Base-by-base conservation (phyloP, 2,888 invertebrate genomes). In the Spodoptera littoralis region DNA sequence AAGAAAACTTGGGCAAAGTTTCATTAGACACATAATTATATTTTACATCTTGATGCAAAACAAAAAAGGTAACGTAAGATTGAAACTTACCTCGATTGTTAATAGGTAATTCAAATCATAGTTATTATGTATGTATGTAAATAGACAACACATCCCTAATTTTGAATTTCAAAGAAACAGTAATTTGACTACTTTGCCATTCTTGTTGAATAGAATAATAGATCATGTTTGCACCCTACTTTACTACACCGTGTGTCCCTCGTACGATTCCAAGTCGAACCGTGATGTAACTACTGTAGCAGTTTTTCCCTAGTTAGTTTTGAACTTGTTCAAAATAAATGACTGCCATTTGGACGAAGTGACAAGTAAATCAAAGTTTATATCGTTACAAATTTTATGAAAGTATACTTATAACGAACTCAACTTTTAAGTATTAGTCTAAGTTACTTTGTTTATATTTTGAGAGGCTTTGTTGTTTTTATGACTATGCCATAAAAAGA, bases 251-350 rank as follows among this genome's bases (percentile, higher is more conserved):
- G 77, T 81, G 61, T 81, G 79, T 76, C 80, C 44, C 65, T 13
- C 47, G 12, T 41, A 60, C 46, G 65, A 78, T 60, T 76, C 50
- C 79, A 79, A 73, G 80, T 80, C 77, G 74, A 73, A 79, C 78
- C 85, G 87, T 89, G 88, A 86, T 87, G 83, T 85, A 86, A 88
- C 89, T 88, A 85, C 84, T 81, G 79, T 84, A 85, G 80, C 85
- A 87, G 85, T 88, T 87, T 87, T 86, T 83, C 83, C 86, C 81
- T 82, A 88, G 88, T 89, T 89, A 89, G 90, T 90, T 89, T 85
- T 84, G 79, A 84, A 88, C 84, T 89, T 85, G 83, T 87, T 88
- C 86, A 84, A 90, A 90, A 90, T 85, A 88, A 90, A 91, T 88
- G 86, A 90, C 89, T 87, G 85, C 86, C 85, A 88, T 90, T 90